Conservation (phyloP, 2,113 vertebrate species). For the Lathamus discolor region DNA sequence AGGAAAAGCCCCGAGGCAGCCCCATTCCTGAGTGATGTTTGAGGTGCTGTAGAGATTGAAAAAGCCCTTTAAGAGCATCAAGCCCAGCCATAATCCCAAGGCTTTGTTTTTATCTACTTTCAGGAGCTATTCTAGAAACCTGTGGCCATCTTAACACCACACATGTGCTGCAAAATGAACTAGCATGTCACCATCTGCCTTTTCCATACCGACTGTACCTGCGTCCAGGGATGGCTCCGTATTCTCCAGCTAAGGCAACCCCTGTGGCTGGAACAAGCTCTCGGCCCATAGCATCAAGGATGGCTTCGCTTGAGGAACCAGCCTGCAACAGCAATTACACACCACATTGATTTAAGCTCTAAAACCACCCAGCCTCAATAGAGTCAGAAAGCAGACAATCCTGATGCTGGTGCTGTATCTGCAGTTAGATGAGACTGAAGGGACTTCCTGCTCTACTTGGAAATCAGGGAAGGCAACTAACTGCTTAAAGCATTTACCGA, state of each 20-base stretch:
- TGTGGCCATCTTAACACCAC: not conserved
- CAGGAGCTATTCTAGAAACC: not conserved
- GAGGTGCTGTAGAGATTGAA: fast-evolving
- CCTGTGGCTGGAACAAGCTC: slow-evolving; percentile 86
- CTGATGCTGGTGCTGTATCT: fast-evolving
- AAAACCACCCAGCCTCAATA: fast-evolving
- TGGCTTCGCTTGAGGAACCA: slow-evolving; percentile 87
- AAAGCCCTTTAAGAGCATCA: not conserved
- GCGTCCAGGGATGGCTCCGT: slow-evolving; percentile 55
- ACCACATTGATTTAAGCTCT: fast-evolving
- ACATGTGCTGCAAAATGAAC: not conserved
- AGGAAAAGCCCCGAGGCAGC: not conserved
- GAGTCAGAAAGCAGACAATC: not conserved
- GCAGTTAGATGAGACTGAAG: not conserved
- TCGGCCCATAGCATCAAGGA: slow-evolving; percentile 84
- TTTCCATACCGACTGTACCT: slow-evolving; percentile 55
- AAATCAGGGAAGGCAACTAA: not conserved
- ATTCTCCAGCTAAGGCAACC: slow-evolving; percentile 78
- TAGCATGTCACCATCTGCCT: fast-evolving
- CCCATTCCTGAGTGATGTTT: fast-evolving
- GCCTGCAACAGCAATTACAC: slow-evolving; percentile 72
- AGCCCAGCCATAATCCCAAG: not conserved
- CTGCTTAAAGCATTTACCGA: not conserved
- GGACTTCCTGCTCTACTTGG: not conserved
- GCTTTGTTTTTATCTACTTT: not conserved